Evolutionary conservation across 2,888 invertebrate species (phyloP), one percentile per base, ranked within the genome.

Genomic region (Plagodis dolabraria): DNA sequence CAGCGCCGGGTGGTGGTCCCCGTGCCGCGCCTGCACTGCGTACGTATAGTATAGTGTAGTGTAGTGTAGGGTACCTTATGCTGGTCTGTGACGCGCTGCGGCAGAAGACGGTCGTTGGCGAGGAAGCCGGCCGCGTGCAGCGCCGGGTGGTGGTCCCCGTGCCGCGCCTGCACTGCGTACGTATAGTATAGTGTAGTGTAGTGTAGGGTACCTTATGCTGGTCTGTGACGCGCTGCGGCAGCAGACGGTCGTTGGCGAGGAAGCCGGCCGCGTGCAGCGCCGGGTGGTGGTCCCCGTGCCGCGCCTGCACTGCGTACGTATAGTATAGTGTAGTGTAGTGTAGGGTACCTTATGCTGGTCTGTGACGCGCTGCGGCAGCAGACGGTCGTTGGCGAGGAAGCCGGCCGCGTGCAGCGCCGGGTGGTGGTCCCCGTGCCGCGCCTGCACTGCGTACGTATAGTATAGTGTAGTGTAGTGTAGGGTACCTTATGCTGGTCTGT

Each of bases 391-490:
- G 74, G 97, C 94, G 76, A 99, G 94, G 92, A 97, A 98, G 66
- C 98, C 98, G 63, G 96, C 92, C 67, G 94, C 95, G 93, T 99
- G 98, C 60, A 94, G 82, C 55, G 94, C 94, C 75, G 97, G 96
- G 86, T 96, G 96, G 93, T 96, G 98, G 92, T 99, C 99, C 7
- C 99, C 99, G 89, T 99, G 99, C 77, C 99, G 96, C 71, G 98
- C 99, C 89, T 99, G 99, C 67, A 99, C 98, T 47, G 99, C 99
- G 89, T 99, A 99, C 52, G 99, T n/a, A n/a, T n/a, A n/a, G n/a
- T n/a, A n/a, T n/a, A n/a, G n/a, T n/a, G n/a, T n/a, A n/a, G n/a
- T n/a, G n/a, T n/a, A n/a, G n/a, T n/a, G 22, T 22, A 22, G 2
- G 22, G 7, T 43, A 91, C 92, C 91, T 99, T 99, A 93, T 99